phyloP scores from a whole-genome alignment of 2,797 vertebrate species.

The Linurgus olivaceus region DNA sequence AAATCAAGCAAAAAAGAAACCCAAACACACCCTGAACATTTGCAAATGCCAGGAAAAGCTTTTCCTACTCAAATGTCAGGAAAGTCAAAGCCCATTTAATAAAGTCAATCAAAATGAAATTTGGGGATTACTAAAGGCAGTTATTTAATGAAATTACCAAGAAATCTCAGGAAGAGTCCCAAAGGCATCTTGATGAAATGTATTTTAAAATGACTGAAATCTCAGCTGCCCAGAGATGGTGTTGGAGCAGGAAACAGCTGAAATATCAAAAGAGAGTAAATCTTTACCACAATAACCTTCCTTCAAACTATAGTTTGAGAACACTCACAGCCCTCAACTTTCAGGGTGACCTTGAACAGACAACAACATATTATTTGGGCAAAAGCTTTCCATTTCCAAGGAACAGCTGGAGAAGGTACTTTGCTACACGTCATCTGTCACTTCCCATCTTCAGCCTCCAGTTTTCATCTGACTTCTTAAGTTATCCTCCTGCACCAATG shows the following conservation, averaged over 20 bases:
- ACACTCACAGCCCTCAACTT: not conserved
- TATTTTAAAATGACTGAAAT: not conserved
- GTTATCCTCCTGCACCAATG: not conserved
- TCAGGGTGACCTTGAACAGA: not conserved
- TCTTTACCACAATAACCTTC: not conserved
- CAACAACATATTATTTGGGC: not conserved
- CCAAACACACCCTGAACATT: not conserved
- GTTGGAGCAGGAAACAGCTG: not conserved
- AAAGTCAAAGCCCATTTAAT: not conserved
- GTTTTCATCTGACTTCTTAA: not conserved
- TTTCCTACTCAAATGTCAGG: not conserved
- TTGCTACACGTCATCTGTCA: not conserved
- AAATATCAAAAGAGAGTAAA: not conserved
- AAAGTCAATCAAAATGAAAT: constrained; percentile 23
- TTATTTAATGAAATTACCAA: constrained; percentile 10
- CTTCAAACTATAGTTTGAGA: not conserved
- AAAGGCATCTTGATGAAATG: not conserved
- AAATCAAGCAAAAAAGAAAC: not conserved
- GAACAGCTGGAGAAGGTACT: not conserved
- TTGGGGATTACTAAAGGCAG: not conserved
- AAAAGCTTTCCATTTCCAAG: not conserved
- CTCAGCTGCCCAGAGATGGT: not conserved
- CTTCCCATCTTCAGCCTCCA: not conserved
- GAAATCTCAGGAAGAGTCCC: not conserved
- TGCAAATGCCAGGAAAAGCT: not conserved